Evolutionary conservation across 1,140 invertebrate genomes (phyloP).

Genomic region (Neodiprion fabricii): DNA sequence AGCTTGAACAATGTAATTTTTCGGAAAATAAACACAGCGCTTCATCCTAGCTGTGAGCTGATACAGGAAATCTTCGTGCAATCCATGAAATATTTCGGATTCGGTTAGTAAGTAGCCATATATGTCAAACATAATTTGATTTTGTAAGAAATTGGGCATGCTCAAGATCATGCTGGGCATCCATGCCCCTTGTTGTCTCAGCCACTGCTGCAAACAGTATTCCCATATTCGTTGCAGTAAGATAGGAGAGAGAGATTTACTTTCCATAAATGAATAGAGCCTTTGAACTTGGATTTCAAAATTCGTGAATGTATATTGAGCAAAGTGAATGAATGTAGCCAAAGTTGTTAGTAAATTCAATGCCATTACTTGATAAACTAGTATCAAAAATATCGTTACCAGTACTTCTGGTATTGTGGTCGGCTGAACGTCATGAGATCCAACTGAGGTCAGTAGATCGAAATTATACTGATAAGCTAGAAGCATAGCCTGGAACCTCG

Average conservation of each 20-base stretch:
- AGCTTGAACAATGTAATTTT: conserved; percentile 56
- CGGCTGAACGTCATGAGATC: background rate
- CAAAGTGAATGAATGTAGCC: background rate
- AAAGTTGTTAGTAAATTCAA: background rate
- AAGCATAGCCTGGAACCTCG: background rate
- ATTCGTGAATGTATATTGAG: background rate
- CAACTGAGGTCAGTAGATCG: background rate
- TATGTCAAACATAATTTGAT: conserved; percentile 23
- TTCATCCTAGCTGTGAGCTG: conserved; percentile 50
- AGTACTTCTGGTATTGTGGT: background rate
- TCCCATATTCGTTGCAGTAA: conserved; percentile 46
- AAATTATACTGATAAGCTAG: background rate
- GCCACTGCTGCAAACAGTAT: conserved; percentile 53
- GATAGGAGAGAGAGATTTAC: conserved; percentile 52
- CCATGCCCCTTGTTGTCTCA: conserved; percentile 48
- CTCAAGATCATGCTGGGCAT: conserved; percentile 48
- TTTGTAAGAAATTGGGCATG: conserved; percentile 45
- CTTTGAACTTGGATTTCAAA: background rate
- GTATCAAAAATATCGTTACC: background rate
- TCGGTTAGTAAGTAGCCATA: conserved; percentile 28
- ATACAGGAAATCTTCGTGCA: conserved; percentile 53
- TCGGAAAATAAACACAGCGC: conserved; percentile 49
- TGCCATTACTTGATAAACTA: background rate
- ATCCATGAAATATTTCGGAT: conserved; percentile 49
- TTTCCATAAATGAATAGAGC: conserved; percentile 50